These are phyloP conservation scores for Procapra przewalskii DNA, from an alignment of 2,113 vertebrate species.

Conservation along the genomic window DNA sequence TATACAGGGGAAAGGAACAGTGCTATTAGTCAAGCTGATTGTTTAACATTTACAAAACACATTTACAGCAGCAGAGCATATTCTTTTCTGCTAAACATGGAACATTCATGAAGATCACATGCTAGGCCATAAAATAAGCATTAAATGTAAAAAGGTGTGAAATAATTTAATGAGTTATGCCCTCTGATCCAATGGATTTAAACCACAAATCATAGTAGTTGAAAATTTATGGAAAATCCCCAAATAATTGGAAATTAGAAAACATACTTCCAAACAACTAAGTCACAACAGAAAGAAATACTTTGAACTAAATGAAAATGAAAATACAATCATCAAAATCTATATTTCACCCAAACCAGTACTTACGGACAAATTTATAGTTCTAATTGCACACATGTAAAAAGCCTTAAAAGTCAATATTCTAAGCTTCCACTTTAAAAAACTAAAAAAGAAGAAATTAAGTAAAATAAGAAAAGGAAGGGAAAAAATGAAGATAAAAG, in stretches of 20 bases:
- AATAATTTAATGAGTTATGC: background rate
- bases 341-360: background rate
- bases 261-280: background rate
- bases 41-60: background rate
- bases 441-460: background rate
- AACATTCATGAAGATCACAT: background rate
- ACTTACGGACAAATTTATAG: background rate
- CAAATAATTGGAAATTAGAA: background rate
- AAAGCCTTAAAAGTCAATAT: background rate
- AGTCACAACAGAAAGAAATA: background rate
- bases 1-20: background rate
- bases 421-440: background rate
- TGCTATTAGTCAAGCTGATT: background rate
- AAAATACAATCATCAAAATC: background rate
- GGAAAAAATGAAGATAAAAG: background rate
- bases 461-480: background rate
- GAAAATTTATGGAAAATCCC: conserved; percentile 4
- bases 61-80: background rate
- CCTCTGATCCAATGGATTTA: background rate
- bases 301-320: background rate
- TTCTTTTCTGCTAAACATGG: background rate
- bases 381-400: background rate
- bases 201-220: background rate
- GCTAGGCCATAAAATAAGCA: background rate
- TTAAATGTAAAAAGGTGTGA: background rate